phyloP scores from a whole-genome alignment of 2,888 invertebrate genomes.

The Chirona hameri region DNA sequence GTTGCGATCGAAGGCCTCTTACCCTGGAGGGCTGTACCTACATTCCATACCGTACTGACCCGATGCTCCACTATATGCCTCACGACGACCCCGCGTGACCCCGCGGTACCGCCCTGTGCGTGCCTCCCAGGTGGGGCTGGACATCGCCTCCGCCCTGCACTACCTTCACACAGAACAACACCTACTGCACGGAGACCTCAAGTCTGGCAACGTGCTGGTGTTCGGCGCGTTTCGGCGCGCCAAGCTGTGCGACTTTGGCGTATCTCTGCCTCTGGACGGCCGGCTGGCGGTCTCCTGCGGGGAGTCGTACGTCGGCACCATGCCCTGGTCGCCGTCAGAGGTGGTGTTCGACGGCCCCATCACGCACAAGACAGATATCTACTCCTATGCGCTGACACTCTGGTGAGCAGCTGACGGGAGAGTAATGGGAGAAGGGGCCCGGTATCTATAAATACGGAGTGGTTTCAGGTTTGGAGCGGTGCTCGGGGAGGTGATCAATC shows the following conservation, averaged over 20 bases:
- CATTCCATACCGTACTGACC: too few species aligned
- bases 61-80: too few species aligned
- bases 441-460: too few species aligned
- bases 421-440: too few species aligned
- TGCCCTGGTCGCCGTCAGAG: constrained; percentile 77
- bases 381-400: constrained; percentile 60
- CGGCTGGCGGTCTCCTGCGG: constrained; percentile 38
- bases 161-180: constrained; percentile 70
- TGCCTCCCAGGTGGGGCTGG: constrained; percentile 44
- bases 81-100: too few species aligned
- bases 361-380: constrained; percentile 71
- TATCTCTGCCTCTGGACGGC: constrained; percentile 64
- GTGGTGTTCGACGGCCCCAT: constrained; percentile 49
- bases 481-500: too few species aligned
- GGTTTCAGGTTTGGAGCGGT: too few species aligned
- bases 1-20: too few species aligned
- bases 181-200: constrained; percentile 76
- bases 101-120: neutral
- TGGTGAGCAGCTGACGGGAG: constrained; percentile 35
- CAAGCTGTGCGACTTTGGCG: constrained; percentile 52
- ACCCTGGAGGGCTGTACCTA: too few species aligned
- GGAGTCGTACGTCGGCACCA: constrained; percentile 66
- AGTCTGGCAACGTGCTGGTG: constrained; percentile 75
- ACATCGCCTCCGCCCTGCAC: constrained; percentile 66
- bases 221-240: constrained; percentile 52